Base-by-base conservation (phyloP, 2,888 invertebrate species). In the Erynnis tages region DNA sequence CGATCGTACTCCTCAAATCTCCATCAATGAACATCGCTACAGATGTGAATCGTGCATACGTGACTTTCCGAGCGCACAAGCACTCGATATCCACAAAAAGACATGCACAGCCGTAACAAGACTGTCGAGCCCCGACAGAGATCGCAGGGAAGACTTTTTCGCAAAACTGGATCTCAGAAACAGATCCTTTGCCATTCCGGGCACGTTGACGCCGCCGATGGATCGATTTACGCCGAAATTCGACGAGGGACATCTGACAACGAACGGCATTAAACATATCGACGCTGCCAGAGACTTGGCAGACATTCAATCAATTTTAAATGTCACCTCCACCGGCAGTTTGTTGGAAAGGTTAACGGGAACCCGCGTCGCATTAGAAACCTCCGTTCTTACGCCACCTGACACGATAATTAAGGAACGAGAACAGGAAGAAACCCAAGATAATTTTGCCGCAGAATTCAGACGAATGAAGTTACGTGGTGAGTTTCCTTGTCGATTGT, bases 401-500 rank as follows among this genome's bases (percentile, higher is more conserved):
- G 83, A 88, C 57, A 82, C 88, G 17, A 67, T 79, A 34, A 63
- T 65, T 1, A 88, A 84, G 57, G 88, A 90, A 10, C 70, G 85
- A 29, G 85, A 88, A 8, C 79, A 79, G 56, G 84, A 95, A 69
- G 96, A 96, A 73, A 93, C 93, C 0, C 96, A 96, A 74, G 96
- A 96, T 69, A 92, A 93, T 27, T 96, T 96, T 65, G 95, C 95
- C 0, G 93, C 95, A 0, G 96, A 96, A 65, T 96, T 96, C 63
- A 90, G 96, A n/a, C 93, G 94, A 62, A 96, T 97, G 96, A 97
- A 97, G 71, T 75, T 96, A 38, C 93, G 96, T 27, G 96, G 97
- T 0, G 96, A 96, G 71, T 97, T 97, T 69, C 96, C 97, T 0
- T 98, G 98, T 76, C 92, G 96, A 55, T 88, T 97, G n/a, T 98